Conservation (phyloP, 2,113 vertebrate species). For the Channa maculata region DNA sequence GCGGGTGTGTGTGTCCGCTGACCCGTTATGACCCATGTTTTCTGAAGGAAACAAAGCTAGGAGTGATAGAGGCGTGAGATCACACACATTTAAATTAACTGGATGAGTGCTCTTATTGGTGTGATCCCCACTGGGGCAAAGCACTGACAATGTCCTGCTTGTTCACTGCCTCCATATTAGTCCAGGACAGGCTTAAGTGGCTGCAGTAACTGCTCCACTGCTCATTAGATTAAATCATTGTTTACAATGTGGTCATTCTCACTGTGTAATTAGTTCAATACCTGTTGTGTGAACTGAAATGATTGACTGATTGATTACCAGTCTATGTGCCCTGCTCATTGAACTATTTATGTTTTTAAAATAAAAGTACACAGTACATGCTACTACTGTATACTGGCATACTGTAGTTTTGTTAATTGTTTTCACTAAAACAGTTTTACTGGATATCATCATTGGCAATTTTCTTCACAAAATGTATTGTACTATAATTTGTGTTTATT, state of each 20-base stretch:
- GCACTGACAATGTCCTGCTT: constrained; percentile 61
- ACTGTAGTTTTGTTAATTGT: no score
- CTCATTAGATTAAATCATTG: constrained; percentile 57
- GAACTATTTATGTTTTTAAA: not conserved
- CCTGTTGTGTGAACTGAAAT: constrained; percentile 20
- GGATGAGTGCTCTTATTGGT: constrained; percentile 79
- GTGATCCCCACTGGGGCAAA: constrained; percentile 48
- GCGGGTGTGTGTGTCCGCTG: constrained; percentile 65
- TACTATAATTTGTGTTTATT: no score
- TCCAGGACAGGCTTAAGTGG: constrained; percentile 31
- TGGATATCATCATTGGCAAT: no score
- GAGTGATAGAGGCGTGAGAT: constrained; percentile 80
- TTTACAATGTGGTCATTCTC: constrained; percentile 39
- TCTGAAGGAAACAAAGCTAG: constrained; percentile 77
- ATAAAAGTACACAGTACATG: no score
- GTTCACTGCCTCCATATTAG: constrained; percentile 45
- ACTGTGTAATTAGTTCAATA: constrained; percentile 48
- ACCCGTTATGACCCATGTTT: constrained; percentile 79
- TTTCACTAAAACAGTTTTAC: no score
- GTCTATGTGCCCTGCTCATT: not conserved
- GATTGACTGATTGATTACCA: constrained; percentile 38
- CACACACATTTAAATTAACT: constrained; percentile 82
- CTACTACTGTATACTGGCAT: no score
- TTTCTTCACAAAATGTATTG: no score
- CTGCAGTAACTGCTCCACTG: constrained; percentile 39